A percentile compares a stretch with the other conserved stretches of the same genome.
Conservation (phyloP, 2,888 invertebrate genomes). For the Heliconius hortense region DNA sequence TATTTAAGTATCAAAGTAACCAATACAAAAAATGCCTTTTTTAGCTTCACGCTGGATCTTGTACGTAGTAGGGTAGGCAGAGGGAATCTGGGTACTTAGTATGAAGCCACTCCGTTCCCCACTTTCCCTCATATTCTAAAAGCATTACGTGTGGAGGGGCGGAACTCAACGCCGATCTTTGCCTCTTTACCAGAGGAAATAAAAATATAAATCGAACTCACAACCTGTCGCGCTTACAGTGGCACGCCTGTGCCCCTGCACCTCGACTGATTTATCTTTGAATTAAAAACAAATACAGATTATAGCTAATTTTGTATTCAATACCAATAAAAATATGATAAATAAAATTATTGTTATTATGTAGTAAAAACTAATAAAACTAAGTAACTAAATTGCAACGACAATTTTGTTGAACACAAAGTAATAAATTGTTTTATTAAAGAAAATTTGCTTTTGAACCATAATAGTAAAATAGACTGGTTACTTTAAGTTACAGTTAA, state of each 20-base stretch:
- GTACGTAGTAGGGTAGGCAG: too few species aligned
- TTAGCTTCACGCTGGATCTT: too few species aligned
- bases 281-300: not conserved
- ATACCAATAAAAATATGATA: not conserved
- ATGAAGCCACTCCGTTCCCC: too few species aligned
- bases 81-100: too few species aligned
- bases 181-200: too few species aligned
- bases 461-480: constrained; percentile 21
- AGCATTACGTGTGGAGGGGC: too few species aligned
- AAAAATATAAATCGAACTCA: too few species aligned
- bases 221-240: too few species aligned
- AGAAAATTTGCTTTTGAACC: not conserved
- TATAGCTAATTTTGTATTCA: not conserved
- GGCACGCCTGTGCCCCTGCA: not conserved
- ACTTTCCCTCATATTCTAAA: too few species aligned
- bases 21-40: too few species aligned
- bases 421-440: not conserved
- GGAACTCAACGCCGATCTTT: too few species aligned
- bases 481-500: constrained; percentile 1
- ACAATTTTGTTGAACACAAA: not conserved
- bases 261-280: not conserved
- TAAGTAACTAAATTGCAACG: not conserved
- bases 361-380: not conserved
- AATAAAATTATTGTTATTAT: not conserved
- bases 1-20: too few species aligned